Evolutionary conservation across 2,888 invertebrate genomes (phyloP), one percentile per base, ranked within the genome.

Genomic region (Kryphioiulus occultus): DNA sequence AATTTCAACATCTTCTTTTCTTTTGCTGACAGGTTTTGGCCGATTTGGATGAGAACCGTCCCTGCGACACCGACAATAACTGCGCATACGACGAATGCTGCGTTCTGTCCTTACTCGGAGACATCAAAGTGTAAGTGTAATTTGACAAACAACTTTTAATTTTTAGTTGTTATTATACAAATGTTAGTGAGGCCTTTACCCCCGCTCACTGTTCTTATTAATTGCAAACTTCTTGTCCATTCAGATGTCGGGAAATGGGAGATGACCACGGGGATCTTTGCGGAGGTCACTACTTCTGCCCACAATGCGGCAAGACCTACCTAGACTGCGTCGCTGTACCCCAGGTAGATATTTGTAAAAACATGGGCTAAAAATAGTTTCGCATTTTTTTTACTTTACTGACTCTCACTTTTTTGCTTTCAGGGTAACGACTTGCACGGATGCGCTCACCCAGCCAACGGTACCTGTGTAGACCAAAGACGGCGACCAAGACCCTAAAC

Each of bases 381-480:
- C 9, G 10, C 35, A 17, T 84, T 32, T 84, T 22, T 35, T 35
- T 42, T 39, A 4, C 1, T 35, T n/a, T 9, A 9, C 17, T n/a
- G 82, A 82, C 17, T 3, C 5, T 83, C 26, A 4, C 7, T 83
- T 22, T 42, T 84, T 32, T 42, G 84, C n/a, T 84, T 84, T 12
- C 19, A 42, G 84, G 35, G 32, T 17, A 53, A 30, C 32, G 35
- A 47, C 17, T 26, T 35, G 17, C 68, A 30, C n/a, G 86, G 68
- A n/a, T 86, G 86, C n/a, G 22, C 86, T 19, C 86, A 68, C 39
- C 68, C 86, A n/a, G 86, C 86, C 32, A 86, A 86, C 30, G 86
- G 86, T 26, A 86, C 86, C 59, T 86, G 86, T 32, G 68, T 47
- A 4, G 35, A 35, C 42, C 47, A 22, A 30, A 44, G 44, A 53